A percentile compares a stretch with the other conserved stretches of the same genome.
These are phyloP conservation scores for Nowickia ferox DNA, from an alignment of 2,888 invertebrate genomes.

Conservation along the genomic window DNA sequence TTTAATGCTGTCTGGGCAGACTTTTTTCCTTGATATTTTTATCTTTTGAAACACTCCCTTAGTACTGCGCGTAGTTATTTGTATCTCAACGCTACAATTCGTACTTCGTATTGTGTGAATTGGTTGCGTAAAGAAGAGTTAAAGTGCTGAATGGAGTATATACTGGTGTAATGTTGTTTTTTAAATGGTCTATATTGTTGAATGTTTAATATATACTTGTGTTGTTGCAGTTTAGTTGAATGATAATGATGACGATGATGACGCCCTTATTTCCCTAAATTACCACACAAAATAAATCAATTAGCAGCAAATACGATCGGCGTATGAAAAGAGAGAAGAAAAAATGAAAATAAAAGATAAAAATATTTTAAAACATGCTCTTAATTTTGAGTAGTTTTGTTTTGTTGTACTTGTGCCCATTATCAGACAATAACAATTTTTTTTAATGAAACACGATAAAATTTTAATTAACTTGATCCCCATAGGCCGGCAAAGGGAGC, in stretches of 20 bases:
- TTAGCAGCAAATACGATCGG: conserved; percentile 65
- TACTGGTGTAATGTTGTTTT: not conserved
- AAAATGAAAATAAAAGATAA: conserved; percentile 11
- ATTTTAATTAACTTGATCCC: conserved; percentile 39
- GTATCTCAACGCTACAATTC: conserved; percentile 35
- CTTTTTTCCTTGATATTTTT: not conserved
- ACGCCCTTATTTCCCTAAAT: conserved; percentile 71
- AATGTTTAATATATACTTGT: not conserved
- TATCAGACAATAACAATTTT: conserved; percentile 51
- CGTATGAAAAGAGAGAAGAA: not conserved
- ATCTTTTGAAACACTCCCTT: conserved; percentile 13
- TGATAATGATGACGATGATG: conserved; percentile 52
- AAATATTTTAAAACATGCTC: conserved; percentile 57
- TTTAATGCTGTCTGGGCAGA: conserved; percentile 54
- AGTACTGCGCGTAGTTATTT: conserved; percentile 15
- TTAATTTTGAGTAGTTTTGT: not conserved
- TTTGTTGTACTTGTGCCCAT: conserved; percentile 19
- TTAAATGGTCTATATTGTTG: conserved; percentile 41
- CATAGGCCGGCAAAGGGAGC: not conserved
- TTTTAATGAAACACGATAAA: conserved; percentile 39
- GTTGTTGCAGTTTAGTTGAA: not conserved
- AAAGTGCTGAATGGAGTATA: conserved; percentile 20
- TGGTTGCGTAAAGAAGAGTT: conserved; percentile 15
- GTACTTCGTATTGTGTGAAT: conserved; percentile 8
- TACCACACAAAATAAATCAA: conserved; percentile 70